These are phyloP conservation scores for Anseranas semipalmata DNA, from an alignment of 2,113 vertebrate genomes.

Conservation along the genomic window DNA sequence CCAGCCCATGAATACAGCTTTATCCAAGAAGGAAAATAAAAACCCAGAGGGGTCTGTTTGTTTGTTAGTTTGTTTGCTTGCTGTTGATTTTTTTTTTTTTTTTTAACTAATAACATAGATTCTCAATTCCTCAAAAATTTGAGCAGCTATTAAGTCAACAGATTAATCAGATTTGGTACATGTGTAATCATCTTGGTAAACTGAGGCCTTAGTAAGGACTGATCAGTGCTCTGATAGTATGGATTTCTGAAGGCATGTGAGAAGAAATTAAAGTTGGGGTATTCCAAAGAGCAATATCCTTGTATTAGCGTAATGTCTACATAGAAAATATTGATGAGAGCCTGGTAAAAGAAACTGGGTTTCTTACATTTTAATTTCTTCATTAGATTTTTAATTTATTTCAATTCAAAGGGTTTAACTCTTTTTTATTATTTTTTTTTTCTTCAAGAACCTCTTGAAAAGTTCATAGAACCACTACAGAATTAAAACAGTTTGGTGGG, in stretches of 20 bases:
- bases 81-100: no score
- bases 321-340: neutral
- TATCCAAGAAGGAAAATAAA: neutral
- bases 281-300: neutral
- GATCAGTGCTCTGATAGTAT: neutral
- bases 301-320: neutral
- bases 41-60: neutral
- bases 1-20: neutral
- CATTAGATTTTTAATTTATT: neutral
- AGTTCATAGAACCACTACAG: slow-evolving; percentile 19
- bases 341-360: neutral
- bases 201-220: neutral
- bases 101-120: neutral
- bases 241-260: neutral
- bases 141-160: neutral
- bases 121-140: neutral
- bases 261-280: neutral
- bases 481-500: neutral
- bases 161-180: neutral
- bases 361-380: neutral
- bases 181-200: neutral
- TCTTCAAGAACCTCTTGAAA: slow-evolving; percentile 6
- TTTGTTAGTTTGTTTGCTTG: neutral
- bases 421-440: no score
- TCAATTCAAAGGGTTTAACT: neutral